These are phyloP conservation scores for Perithous albicinctus DNA, from an alignment of 2,888 invertebrate species.

Conservation along the genomic window DNA sequence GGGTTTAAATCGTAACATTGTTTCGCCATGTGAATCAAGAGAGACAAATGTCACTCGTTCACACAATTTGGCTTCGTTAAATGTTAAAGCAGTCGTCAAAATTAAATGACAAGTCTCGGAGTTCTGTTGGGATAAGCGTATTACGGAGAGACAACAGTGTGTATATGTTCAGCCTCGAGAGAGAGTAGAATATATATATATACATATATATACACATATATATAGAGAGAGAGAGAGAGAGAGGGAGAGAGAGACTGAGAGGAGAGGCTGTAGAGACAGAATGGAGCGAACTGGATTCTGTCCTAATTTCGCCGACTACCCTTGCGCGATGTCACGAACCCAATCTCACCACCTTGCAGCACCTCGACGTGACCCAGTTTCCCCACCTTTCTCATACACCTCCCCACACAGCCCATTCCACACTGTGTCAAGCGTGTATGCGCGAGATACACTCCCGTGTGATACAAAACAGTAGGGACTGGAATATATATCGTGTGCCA, in stretches of 20 bases:
- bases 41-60: conserved; percentile 12
- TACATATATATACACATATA: too few species aligned
- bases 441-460: conserved; percentile 38
- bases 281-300: conserved; percentile 57
- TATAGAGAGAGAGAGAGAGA: conserved; percentile 25
- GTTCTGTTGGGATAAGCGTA: conserved; percentile 29
- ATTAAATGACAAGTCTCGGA: conserved; percentile 43
- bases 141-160: conserved; percentile 43
- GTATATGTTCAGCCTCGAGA: conserved; percentile 1
- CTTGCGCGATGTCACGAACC: conserved; percentile 63
- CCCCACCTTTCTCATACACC: conserved; percentile 51
- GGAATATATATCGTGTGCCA: conserved; percentile 40
- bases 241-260: too few species aligned
- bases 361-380: conserved; percentile 63
- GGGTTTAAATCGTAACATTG: background rate
- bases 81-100: conserved; percentile 48
- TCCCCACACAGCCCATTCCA: conserved; percentile 13
- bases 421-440: background rate
- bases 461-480: conserved; percentile 61
- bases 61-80: conserved; percentile 43
- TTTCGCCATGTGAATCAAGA: background rate
- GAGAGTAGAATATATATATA: too few species aligned
- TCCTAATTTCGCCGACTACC: conserved; percentile 56
- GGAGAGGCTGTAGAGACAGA: conserved; percentile 20
- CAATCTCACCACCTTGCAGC: conserved; percentile 60